A percentile compares a stretch with the other conserved stretches of the same genome.
Conservation (phyloP, 1,140 invertebrate genomes). For the Drosophila kohkoa region DNA sequence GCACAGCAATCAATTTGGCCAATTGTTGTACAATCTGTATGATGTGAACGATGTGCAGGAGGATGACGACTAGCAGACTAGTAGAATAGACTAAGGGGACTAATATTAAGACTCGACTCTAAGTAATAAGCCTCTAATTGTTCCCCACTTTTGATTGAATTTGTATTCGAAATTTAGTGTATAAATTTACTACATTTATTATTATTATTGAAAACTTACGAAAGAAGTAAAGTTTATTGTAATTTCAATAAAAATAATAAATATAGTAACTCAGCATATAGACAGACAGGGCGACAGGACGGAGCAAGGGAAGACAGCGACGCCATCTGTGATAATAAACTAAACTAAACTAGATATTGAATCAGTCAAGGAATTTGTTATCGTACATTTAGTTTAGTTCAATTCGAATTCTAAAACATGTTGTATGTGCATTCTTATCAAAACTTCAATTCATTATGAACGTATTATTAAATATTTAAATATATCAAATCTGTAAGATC, state of each 20-base stretch:
- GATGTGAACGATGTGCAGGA: slow-evolving; percentile 87
- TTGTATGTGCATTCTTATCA: slow-evolving; percentile 7
- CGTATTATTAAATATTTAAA: slow-evolving; percentile 9
- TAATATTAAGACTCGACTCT: slow-evolving; percentile 7
- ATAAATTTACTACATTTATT: too few species aligned
- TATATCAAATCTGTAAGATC: neutral
- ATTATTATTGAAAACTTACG: too few species aligned
- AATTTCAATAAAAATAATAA: too few species aligned
- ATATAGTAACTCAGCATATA: slow-evolving; percentile 48
- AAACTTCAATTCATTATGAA: slow-evolving; percentile 16
- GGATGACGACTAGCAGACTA: slow-evolving; percentile 48
- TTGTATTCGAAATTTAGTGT: slow-evolving; percentile 55
- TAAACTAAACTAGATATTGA: slow-evolving; percentile 31
- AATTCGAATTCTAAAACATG: slow-evolving; percentile 2
- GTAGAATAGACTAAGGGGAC: neutral
- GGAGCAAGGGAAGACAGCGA: slow-evolving; percentile 13
- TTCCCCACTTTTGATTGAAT: slow-evolving; percentile 41
- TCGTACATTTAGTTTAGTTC: slow-evolving; percentile 45
- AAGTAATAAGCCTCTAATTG: slow-evolving; percentile 25
- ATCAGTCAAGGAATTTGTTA: slow-evolving; percentile 56
- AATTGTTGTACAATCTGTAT: slow-evolving; percentile 88
- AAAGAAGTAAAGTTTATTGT: too few species aligned
- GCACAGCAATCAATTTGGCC: slow-evolving; percentile 88
- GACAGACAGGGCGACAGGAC: slow-evolving; percentile 38
- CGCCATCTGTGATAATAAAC: slow-evolving; percentile 69